Evolutionary conservation across 2,113 vertebrate species (phyloP).

Genomic region (Daphoenositta chrysoptera): DNA sequence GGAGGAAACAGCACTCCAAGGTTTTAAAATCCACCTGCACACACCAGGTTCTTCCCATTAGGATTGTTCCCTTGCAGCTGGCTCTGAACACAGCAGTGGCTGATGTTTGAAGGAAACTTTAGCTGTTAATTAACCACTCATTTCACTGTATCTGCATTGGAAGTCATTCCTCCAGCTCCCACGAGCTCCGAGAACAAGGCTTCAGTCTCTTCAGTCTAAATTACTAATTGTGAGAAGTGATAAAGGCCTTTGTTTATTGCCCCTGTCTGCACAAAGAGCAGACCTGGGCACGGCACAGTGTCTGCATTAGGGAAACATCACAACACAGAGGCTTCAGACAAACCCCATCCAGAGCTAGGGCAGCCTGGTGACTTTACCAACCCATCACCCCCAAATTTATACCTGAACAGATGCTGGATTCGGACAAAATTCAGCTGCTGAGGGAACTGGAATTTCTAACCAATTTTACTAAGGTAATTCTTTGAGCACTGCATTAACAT

Average conservation of each 20-base stretch:
- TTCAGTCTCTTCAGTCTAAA: background rate
- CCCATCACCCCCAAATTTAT: background rate
- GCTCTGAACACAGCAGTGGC: background rate
- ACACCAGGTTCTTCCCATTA: background rate
- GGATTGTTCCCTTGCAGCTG: background rate
- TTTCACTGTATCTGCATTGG: background rate
- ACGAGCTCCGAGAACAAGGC: background rate
- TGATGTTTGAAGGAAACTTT: background rate
- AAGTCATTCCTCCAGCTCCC: background rate
- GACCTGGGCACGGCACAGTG: background rate
- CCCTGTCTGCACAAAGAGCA: background rate
- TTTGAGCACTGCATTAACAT: background rate
- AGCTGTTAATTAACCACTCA: background rate
- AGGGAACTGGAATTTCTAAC: background rate
- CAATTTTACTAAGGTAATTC: background rate
- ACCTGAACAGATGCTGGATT: background rate
- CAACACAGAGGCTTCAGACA: background rate
- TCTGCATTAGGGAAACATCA: fast-evolving
- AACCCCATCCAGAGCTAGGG: background rate
- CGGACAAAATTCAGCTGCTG: background rate
- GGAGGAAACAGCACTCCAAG: background rate
- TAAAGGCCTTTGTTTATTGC: background rate
- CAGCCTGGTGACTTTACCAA: background rate
- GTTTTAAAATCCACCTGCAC: background rate
- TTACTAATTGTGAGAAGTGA: background rate